Conservation (phyloP, 2,797 vertebrate species). For the Erpetoichthys calabaricus region DNA sequence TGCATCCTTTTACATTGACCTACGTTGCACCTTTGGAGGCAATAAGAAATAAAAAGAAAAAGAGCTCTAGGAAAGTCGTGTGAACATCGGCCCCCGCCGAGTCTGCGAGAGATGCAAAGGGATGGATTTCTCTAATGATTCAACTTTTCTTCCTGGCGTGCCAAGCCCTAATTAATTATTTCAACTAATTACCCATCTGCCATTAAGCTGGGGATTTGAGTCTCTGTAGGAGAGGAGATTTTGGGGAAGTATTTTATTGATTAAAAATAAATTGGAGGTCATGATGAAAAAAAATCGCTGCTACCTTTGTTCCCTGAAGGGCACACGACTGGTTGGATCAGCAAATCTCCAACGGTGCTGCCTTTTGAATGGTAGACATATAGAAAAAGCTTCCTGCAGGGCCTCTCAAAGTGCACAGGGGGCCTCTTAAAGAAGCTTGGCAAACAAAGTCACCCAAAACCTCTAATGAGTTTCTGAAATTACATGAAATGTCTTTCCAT, state of each 20-base stretch:
- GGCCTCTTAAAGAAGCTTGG: not conserved
- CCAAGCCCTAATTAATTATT: not conserved
- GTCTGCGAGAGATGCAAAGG: too few species aligned
- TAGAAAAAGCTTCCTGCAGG: not conserved
- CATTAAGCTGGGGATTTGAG: not conserved
- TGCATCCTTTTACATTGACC: too few species aligned
- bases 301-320: not conserved
- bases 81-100: too few species aligned
- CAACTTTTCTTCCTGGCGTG: not conserved
- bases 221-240: not conserved
- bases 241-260: not conserved
- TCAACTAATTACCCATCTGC: not conserved
- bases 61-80: too few species aligned
- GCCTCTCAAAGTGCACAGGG: not conserved
- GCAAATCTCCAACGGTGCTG: not conserved
- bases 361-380: not conserved
- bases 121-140: not conserved
- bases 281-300: not conserved
- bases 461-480: slow-evolving; percentile 5
- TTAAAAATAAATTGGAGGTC: not conserved
- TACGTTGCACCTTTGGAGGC: too few species aligned
- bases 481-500: not conserved
- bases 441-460: slow-evolving; percentile 3
- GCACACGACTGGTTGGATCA: not conserved
- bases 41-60: too few species aligned